phyloP scores from a whole-genome alignment of 1,140 invertebrate genomes.

The Papilio polyxenes region DNA sequence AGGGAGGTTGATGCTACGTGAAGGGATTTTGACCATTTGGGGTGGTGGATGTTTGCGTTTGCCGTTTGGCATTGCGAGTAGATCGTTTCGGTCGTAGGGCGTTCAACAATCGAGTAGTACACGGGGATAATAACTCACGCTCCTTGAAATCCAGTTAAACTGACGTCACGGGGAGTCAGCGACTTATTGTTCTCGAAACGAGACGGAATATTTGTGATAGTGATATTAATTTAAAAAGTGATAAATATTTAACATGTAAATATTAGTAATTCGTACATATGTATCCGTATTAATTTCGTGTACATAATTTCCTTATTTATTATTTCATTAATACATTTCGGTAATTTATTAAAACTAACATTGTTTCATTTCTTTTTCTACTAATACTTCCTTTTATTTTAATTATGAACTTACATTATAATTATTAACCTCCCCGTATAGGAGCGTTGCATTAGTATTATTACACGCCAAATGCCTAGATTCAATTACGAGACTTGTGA shows the following conservation, averaged over 20 bases:
- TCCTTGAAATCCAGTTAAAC: conserved; percentile 49
- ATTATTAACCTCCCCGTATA: background rate
- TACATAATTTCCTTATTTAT: conserved; percentile 60
- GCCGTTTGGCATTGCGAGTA: conserved; percentile 53
- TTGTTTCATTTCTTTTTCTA: conserved; percentile 55
- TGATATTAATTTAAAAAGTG: conserved; percentile 41
- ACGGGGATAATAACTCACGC: conserved; percentile 73
- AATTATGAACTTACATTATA: background rate
- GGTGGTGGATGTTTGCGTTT: conserved; percentile 60
- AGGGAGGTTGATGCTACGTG: conserved; percentile 66
- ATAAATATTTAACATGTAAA: conserved; percentile 48
- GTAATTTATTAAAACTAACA: conserved; percentile 56
- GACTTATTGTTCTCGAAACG: conserved; percentile 72
- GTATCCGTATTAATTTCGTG: conserved; percentile 54
- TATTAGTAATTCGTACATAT: conserved; percentile 39
- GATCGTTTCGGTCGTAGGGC: conserved; percentile 53
- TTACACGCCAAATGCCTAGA: background rate
- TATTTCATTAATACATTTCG: conserved; percentile 71
- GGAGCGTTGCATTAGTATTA: background rate
- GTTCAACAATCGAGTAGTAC: conserved; percentile 50
- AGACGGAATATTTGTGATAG: conserved; percentile 57
- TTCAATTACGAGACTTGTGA: background rate
- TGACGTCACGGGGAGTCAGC: conserved; percentile 55
- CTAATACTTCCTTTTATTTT: conserved; percentile 18
- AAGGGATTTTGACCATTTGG: conserved; percentile 49